phyloP scores from a whole-genome alignment of 2,113 vertebrate genomes.

The Nansenia antarctica region DNA sequence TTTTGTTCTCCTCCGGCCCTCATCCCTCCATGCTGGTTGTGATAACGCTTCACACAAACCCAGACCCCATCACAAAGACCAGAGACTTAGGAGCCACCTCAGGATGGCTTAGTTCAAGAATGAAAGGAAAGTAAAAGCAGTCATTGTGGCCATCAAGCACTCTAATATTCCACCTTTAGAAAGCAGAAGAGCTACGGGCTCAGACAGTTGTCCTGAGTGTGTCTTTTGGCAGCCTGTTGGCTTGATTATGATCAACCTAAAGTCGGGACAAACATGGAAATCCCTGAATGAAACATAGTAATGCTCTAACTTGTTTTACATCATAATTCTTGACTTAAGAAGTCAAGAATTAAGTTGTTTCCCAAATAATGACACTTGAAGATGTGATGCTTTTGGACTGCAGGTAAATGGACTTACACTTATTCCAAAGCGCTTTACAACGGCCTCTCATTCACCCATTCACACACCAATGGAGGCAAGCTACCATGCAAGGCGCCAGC shows the following conservation, averaged over 20 bases:
- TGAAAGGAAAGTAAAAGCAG: slow-evolving; percentile 3
- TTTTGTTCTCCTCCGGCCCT: neutral
- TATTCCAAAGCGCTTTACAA: no score
- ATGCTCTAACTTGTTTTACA: no score
- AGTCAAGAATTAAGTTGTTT: no score
- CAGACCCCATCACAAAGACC: slow-evolving; percentile 13
- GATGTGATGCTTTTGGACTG: no score
- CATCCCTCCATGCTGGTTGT: slow-evolving; percentile 1
- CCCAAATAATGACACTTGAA: no score
- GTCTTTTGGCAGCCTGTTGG: neutral
- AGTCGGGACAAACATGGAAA: no score
- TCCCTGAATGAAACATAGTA: no score
- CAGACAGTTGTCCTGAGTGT: neutral
- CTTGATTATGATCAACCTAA: neutral
- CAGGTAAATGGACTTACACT: no score
- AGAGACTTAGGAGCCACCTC: slow-evolving; percentile 11
- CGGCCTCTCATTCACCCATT: no score
- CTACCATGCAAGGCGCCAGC: no score
- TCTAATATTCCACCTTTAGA: slow-evolving; percentile 14
- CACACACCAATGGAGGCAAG: no score
- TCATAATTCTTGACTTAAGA: no score
- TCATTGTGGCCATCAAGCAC: slow-evolving; percentile 5
- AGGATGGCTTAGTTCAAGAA: slow-evolving; percentile 19
- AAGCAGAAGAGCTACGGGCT: slow-evolving; percentile 15
- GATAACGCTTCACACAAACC: slow-evolving; percentile 30